These are phyloP conservation scores for Xiphorhynchus elegans DNA, from an alignment of 2,113 vertebrate species.

Conservation along the genomic window DNA sequence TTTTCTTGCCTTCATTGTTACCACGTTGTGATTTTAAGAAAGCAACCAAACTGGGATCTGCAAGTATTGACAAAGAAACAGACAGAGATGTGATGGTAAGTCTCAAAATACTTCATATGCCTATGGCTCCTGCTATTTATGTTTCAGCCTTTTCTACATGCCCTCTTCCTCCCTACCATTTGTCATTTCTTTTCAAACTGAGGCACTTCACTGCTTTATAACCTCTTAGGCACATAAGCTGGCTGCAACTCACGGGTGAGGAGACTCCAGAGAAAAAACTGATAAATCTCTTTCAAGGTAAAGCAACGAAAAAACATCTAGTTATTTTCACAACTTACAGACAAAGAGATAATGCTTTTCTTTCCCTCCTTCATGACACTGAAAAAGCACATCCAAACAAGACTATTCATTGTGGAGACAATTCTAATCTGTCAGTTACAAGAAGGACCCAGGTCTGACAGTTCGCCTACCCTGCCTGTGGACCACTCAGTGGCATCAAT, in stretches of 20 bases:
- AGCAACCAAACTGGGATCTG: constrained; percentile 88
- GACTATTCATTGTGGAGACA: background rate
- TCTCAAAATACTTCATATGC: background rate
- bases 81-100: constrained; percentile 18
- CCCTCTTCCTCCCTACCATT: background rate
- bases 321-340: background rate
- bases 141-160: background rate
- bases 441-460: background rate
- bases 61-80: constrained; percentile 47
- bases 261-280: background rate
- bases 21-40: constrained; percentile 83
- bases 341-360: background rate
- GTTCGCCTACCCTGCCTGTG: background rate
- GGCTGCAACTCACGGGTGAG: background rate
- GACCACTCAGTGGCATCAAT: background rate
- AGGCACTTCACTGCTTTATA: background rate
- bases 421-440: background rate
- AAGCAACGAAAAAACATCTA: background rate
- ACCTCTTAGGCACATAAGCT: background rate
- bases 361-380: background rate
- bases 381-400: background rate
- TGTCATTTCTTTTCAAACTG: background rate
- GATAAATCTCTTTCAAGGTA: background rate
- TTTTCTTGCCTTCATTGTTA: constrained; percentile 45
- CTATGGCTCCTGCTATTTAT: constrained; percentile 10